Evolutionary conservation across 2,797 vertebrate species (phyloP).

Genomic region (Channallabes apus): DNA sequence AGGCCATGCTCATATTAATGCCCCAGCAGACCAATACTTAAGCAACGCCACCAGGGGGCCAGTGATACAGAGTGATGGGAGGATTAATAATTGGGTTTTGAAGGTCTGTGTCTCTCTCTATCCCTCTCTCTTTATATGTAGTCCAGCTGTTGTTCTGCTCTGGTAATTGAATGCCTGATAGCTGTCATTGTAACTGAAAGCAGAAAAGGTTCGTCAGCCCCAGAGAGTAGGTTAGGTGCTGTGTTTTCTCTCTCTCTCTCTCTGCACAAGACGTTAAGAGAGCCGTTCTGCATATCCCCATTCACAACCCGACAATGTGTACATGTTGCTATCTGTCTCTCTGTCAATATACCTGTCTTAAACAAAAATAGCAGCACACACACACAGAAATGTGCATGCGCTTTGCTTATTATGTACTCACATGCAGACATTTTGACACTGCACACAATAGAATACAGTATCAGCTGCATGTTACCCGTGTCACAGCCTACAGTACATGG

Average conservation of each 20-base stretch:
- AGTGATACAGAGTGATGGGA: not conserved
- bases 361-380: not conserved
- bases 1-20: constrained; percentile 36
- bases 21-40: constrained; percentile 24
- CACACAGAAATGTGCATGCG: not conserved
- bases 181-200: constrained; percentile 47
- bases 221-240: constrained; percentile 33
- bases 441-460: not conserved
- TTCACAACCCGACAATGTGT: constrained; percentile 27
- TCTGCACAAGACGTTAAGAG: not conserved
- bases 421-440: not conserved
- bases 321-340: constrained; percentile 17
- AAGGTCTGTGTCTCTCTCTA: not conserved
- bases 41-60: not conserved
- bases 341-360: not conserved
- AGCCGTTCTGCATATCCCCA: constrained; percentile 26
- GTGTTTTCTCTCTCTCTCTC: not conserved
- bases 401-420: not conserved
- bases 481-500: constrained; percentile 16
- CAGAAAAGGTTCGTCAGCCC: constrained; percentile 44
- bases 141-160: constrained; percentile 31
- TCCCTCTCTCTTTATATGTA: constrained; percentile 3
- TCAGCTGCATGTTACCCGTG: not conserved
- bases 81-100: not conserved
- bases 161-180: constrained; percentile 51